Base-by-base conservation (phyloP, 2,113 vertebrate genomes). In the Heptranchias perlo region DNA sequence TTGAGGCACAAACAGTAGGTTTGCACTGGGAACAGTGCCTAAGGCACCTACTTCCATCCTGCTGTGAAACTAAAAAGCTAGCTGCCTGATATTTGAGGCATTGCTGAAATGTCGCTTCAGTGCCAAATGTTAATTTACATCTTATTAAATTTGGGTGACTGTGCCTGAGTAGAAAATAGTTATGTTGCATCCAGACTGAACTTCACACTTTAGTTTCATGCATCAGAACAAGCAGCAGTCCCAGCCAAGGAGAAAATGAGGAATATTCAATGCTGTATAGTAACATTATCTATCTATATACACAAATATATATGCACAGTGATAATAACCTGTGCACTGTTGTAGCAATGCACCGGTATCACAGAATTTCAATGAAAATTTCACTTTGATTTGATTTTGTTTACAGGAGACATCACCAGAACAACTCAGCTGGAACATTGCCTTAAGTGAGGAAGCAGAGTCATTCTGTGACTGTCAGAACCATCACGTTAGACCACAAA, bases 391-490 rank as follows among this genome's bases (percentile, higher is more conserved):
- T 61, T 35, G 92, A 11, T 44, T 94, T 64, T 89, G 49, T 94
- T 94, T 94, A 61, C n/a, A 23, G 61, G n/a, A 94, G 21, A 69
- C 0, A 2, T 44, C 44, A 25, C 44, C 23, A 69, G 49, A 67
- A 69, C 44, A 7, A 95, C 28, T 95, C 28, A 49, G 47, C 7
- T 95, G 28, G 28, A 95, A 49, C n/a, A 73, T 35, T 73, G 47
- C 94, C 64, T 67, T 69, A 95, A 95, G 89, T 69, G 23, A 73
- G 65, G 94, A 69, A 69, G 47, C 64, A 52, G 64, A 69, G 0
- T 95, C 62, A 35, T 95, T 73, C 94, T 47, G 94, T 69, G 44
- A 31, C 23, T 52, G 39, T 95, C 94, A 95, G 94, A 95, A 95
- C 44, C 47, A 49, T 95, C 16, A 23, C 44, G 3, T 94, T n/a